Evolutionary conservation across 2,797 vertebrate genomes (phyloP).

Genomic region (Takifugu ocellatus): DNA sequence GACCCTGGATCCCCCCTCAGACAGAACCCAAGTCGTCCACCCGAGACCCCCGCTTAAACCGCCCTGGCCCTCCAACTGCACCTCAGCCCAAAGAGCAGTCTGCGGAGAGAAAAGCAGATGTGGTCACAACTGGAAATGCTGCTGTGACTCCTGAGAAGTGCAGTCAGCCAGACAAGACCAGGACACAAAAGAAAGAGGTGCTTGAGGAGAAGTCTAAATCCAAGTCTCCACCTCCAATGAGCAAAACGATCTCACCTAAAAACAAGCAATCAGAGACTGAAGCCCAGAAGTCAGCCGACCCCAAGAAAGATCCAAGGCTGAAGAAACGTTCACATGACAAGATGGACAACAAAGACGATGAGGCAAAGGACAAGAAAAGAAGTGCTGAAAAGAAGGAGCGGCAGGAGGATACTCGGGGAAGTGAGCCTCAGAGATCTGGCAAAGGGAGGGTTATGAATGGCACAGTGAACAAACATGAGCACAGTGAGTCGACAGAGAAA

Average conservation of each 20-base stretch:
- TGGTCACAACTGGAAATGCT: slow-evolving; percentile 29
- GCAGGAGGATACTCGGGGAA: slow-evolving; percentile 76
- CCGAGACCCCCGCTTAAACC: slow-evolving; percentile 92
- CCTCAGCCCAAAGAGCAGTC: slow-evolving; percentile 82
- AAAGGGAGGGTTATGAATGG: slow-evolving; percentile 88
- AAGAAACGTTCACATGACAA: slow-evolving; percentile 88
- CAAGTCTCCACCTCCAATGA: slow-evolving; percentile 84
- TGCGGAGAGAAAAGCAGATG: slow-evolving; percentile 77
- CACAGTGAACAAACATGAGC: slow-evolving; percentile 81
- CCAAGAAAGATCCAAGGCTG: slow-evolving; percentile 89
- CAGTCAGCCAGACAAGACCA: slow-evolving; percentile 77
- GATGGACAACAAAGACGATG: slow-evolving; percentile 79
- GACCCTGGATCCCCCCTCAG: slow-evolving; percentile 71
- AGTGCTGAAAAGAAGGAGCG: slow-evolving; percentile 84
- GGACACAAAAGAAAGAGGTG: slow-evolving; percentile 80
- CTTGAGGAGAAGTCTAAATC: slow-evolving; percentile 82
- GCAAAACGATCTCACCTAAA: slow-evolving; percentile 62
- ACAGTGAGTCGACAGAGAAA: slow-evolving; percentile 76
- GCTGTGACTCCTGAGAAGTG: slow-evolving; percentile 74
- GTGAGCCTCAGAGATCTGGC: slow-evolving; percentile 75
- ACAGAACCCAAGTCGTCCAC: slow-evolving; percentile 78
- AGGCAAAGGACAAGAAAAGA: slow-evolving; percentile 87
- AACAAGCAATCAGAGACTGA: slow-evolving; percentile 77
- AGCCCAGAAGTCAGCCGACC: slow-evolving; percentile 71
- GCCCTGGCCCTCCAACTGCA: slow-evolving; percentile 62